These are phyloP conservation scores for Pygoscelis antarcticus DNA, from an alignment of 2,113 vertebrate genomes.

Conservation along the genomic window DNA sequence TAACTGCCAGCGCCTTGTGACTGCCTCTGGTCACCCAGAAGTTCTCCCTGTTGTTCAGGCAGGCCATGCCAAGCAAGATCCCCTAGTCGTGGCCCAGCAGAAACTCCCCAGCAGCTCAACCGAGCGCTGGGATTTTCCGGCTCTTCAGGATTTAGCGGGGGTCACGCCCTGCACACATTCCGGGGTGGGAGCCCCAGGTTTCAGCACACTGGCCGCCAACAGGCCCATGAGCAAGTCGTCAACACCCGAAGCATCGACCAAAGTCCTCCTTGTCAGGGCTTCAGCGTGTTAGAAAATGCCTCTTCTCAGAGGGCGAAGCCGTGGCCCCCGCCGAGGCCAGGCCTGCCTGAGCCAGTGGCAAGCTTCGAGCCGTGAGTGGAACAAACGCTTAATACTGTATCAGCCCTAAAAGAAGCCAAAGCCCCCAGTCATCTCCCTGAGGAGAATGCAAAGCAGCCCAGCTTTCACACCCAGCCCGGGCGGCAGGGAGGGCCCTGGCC, in stretches of 20 bases:
- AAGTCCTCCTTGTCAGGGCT: too few species aligned
- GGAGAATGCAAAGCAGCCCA: rapidly evolving
- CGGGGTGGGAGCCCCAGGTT: background rate
- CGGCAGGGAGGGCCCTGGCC: background rate
- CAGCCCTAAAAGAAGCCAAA: background rate
- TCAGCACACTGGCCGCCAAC: background rate
- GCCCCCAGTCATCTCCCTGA: rapidly evolving
- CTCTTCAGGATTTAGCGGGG: rapidly evolving
- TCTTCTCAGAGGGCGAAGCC: too few species aligned
- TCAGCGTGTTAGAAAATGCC: rapidly evolving
- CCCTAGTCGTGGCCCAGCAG: background rate
- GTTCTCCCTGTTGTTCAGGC: too few species aligned
- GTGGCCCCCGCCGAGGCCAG: background rate
- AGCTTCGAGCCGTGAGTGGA: background rate
- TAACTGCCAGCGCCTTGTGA: background rate
- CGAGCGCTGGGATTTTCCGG: too few species aligned
- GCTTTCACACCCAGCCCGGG: rapidly evolving
- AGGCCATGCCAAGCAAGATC: background rate
- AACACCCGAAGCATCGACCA: rapidly evolving
- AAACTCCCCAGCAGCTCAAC: background rate
- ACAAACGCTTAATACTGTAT: background rate
- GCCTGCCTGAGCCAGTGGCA: too few species aligned
- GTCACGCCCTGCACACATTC: rapidly evolving
- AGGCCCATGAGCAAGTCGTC: rapidly evolving
- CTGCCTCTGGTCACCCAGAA: background rate